Evolutionary conservation across 2,797 vertebrate genomes (phyloP).

Genomic region (Champsocephalus esox): DNA sequence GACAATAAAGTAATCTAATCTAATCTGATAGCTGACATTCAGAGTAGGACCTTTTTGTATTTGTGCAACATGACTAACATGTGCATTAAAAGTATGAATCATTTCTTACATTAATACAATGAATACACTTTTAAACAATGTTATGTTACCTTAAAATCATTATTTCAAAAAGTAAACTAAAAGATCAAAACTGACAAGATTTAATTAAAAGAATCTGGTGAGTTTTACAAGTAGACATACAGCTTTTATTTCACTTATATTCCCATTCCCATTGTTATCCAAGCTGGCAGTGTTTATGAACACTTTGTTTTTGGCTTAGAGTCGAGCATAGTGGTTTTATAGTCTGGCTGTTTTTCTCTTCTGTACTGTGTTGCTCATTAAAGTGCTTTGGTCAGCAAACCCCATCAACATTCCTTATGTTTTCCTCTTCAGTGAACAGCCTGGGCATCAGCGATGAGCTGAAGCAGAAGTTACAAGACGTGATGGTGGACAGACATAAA

Average conservation of each 20-base stretch:
- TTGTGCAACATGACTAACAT: background rate
- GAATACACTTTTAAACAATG: background rate
- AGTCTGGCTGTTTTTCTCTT: slow-evolving; percentile 23
- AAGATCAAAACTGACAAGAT: background rate
- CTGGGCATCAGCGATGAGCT: slow-evolving; percentile 94
- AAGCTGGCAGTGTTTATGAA: slow-evolving; percentile 23
- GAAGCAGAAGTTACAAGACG: slow-evolving; percentile 93
- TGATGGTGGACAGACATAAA: slow-evolving; percentile 94
- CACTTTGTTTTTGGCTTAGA: slow-evolving; percentile 30
- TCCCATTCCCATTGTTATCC: slow-evolving; percentile 9
- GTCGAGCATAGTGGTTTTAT: slow-evolving; percentile 34
- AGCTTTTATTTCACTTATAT: background rate
- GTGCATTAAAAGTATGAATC: background rate
- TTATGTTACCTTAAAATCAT: background rate
- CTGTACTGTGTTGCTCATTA: slow-evolving; percentile 30
- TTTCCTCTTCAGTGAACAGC: slow-evolving; percentile 87
- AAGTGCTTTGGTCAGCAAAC: slow-evolving; percentile 12
- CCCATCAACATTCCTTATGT: slow-evolving; percentile 27
- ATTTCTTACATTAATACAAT: background rate
- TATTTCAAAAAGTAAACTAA: background rate
- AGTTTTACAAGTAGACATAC: slow-evolving; percentile 15
- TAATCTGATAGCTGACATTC: background rate
- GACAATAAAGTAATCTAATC: no score
- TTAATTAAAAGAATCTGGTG: background rate
- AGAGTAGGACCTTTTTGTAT: background rate